phyloP scores from a whole-genome alignment of 2,888 invertebrate genomes.

The Apamea epomidion region DNA sequence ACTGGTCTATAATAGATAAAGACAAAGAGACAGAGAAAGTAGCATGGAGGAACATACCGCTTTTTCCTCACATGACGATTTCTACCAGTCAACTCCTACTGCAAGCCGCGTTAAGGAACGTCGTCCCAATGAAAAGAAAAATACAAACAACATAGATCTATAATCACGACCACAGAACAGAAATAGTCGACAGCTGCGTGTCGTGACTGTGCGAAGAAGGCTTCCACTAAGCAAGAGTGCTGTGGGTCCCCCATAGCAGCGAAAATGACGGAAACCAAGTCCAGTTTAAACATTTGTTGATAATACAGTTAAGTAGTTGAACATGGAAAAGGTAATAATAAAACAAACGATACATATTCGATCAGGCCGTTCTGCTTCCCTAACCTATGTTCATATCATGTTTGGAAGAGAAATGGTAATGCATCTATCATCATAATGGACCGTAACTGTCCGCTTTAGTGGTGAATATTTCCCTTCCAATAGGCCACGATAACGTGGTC shows the following conservation, averaged over 20 bases:
- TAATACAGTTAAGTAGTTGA: not conserved
- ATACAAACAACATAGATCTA: not conserved
- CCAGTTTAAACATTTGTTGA: not conserved
- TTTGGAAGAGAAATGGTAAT: constrained; percentile 44
- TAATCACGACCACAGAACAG: not conserved
- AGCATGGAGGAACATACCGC: not conserved
- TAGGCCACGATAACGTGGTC: constrained; percentile 26
- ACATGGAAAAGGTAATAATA: constrained; percentile 23
- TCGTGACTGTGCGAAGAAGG: not conserved
- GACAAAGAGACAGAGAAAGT: not conserved
- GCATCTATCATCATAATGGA: constrained; percentile 51
- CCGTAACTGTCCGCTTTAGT: constrained; percentile 44
- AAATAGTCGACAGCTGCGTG: not conserved
- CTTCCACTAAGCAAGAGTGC: not conserved
- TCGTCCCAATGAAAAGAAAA: not conserved
- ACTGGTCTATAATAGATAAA: not conserved
- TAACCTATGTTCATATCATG: constrained; percentile 41
- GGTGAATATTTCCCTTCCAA: constrained; percentile 48
- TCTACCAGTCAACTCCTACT: not conserved
- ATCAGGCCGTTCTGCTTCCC: constrained; percentile 30
- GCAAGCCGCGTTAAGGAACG: not conserved
- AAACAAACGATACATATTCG: constrained; percentile 49
- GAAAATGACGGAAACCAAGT: not conserved
- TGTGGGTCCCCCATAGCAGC: not conserved
- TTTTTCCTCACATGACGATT: not conserved